Percentiles rank a stretch among this genome's conserved stretches.
These are phyloP conservation scores for Motacilla alba DNA, from an alignment of 2,113 vertebrate genomes.

Conservation along the genomic window DNA sequence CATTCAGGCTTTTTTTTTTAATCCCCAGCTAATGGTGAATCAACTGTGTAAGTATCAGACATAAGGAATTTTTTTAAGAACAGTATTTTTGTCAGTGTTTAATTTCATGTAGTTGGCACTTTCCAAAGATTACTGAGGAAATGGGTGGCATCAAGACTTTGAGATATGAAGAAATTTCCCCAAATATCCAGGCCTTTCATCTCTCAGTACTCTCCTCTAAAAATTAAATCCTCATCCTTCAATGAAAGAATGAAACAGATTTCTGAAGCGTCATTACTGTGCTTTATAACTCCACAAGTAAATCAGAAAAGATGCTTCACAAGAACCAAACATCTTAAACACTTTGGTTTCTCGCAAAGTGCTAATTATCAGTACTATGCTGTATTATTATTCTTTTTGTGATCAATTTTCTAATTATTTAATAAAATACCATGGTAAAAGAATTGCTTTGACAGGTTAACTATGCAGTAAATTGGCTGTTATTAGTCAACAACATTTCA, in stretches of 20 bases:
- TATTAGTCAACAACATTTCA: background rate
- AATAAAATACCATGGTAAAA: background rate
- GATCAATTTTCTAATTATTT: background rate
- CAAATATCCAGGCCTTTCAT: background rate
- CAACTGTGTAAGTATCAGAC: background rate
- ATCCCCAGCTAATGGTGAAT: background rate
- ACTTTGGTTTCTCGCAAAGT: background rate
- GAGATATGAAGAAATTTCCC: slow-evolving; percentile 21
- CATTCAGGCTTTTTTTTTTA: background rate
- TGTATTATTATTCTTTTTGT: background rate
- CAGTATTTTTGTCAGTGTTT: slow-evolving; percentile 12
- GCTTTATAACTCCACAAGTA: background rate
- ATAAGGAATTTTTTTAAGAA: background rate
- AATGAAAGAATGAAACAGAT: background rate
- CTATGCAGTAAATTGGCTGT: background rate
- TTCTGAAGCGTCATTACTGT: background rate
- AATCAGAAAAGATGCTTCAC: background rate
- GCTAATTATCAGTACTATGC: background rate
- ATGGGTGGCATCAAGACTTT: background rate
- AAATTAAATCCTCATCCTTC: background rate
- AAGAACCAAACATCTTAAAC: background rate
- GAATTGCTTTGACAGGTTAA: background rate
- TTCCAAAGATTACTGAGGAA: slow-evolving; percentile 15
- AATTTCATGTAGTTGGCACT: background rate
- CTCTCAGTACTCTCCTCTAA: background rate